A percentile compares a stretch with the other conserved stretches of the same genome.
These are phyloP conservation scores for Tachuris rubrigastra DNA, from an alignment of 2,113 vertebrate genomes.

Conservation along the genomic window DNA sequence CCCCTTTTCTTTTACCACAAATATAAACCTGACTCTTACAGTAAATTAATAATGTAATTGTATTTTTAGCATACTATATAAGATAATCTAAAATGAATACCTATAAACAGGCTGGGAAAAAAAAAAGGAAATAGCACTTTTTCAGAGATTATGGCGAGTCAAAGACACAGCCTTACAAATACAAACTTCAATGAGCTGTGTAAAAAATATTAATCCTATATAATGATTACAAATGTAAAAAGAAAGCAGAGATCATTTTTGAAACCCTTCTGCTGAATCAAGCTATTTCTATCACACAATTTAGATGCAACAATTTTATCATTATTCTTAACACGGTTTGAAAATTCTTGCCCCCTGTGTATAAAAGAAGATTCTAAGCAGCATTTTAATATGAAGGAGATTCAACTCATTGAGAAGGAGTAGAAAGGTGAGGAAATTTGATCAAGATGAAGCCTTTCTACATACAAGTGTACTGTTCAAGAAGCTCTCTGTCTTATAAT, in stretches of 20 bases:
- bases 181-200: background rate
- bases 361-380: background rate
- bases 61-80: background rate
- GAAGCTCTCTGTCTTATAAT: background rate
- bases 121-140: background rate
- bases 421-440: background rate
- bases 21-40: background rate
- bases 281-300: background rate
- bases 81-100: background rate
- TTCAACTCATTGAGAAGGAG: background rate
- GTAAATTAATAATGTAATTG: background rate
- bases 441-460: background rate
- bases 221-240: background rate
- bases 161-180: background rate
- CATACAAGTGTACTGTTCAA: background rate
- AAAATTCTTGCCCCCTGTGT: background rate
- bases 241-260: background rate
- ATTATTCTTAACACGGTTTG: background rate
- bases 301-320: background rate
- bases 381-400: background rate
- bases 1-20: background rate
- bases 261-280: background rate
- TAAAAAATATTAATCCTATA: background rate
- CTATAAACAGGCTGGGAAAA: background rate
- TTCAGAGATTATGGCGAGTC: background rate